Evolutionary conservation across 2,797 vertebrate species (phyloP), one percentile per base, ranked within the genome.

Genomic region (Malacoctenus gilli): DNA sequence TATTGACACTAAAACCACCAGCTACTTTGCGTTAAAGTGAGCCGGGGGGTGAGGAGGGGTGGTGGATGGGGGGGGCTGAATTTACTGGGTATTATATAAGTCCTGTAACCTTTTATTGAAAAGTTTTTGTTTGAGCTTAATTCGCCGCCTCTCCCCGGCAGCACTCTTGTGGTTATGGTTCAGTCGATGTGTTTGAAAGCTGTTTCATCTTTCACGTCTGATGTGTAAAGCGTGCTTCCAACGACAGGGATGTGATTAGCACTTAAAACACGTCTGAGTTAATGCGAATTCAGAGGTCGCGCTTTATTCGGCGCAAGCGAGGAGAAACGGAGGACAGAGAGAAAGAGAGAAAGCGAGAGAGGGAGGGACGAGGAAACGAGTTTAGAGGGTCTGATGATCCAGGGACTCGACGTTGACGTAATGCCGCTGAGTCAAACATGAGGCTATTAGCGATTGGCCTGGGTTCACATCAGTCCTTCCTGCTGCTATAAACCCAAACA

Each of bases 381-480:
- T 71, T 66, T 42, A 40, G 47, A 50, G 14, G 46, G 63, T 51
- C 47, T 55, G 64, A 63, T 59, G 72, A 74, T 80, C 68, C 35
- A 46, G 1, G 49, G 64, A 72, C 20, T 61, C 32, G 14, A 47
- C 23, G 14, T 64, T 83, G 79, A 78, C 40, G 59, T 63, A 68
- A 61, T 64, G 52, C 63, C 59, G 57, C 72, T 65, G 72, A 83
- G 65, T 75, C 59, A 81, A 83, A 59, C 73, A 72, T 47, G 42
- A 75, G 22, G 65, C 79, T 60, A 38, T 78, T 76, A 75, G 69
- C 67, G 46, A 63, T 81, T 74, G 74, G 58, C 52, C 41, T 23
- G 37, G 16, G 65, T 42, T 38, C 16, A 12, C 69, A 61, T 75
- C 59, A 20, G 28, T 54, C 57, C 51, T 30, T 46, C 38, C 30